phyloP scores from a whole-genome alignment of 2,888 invertebrate genomes.

The Plagodis pulveraria region DNA sequence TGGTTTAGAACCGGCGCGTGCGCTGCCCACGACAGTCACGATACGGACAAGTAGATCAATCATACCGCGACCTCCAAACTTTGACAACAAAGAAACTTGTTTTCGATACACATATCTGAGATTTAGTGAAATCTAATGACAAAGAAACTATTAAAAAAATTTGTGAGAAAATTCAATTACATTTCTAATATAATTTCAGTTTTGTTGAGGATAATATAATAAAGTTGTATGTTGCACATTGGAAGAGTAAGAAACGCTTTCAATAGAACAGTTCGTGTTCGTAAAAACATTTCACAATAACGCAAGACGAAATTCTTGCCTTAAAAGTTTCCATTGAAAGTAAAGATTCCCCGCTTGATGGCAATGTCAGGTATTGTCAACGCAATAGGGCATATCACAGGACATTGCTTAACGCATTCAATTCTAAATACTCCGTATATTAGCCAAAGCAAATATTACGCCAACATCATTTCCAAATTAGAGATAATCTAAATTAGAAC shows the following conservation, averaged over 20 bases:
- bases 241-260: no score
- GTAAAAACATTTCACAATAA: no score
- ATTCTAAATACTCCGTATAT: conserved; percentile 41
- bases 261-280: no score
- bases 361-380: conserved; percentile 26
- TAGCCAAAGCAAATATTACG: conserved; percentile 54
- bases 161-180: background rate
- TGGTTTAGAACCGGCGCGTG: conserved; percentile 70
- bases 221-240: no score
- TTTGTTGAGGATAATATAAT: no score
- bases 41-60: conserved; percentile 64
- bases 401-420: conserved; percentile 34
- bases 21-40: conserved; percentile 76
- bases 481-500: conserved; percentile 68
- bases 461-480: conserved; percentile 54
- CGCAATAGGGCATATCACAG: conserved; percentile 42
- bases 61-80: conserved; percentile 70
- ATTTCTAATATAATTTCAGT: no score
- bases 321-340: background rate
- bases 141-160: background rate
- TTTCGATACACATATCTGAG: conserved; percentile 32
- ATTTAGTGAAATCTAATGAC: conserved; percentile 11
- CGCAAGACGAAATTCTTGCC: no score
- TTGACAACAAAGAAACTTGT: conserved; percentile 43
- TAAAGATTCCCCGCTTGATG: conserved; percentile 21